Base-by-base conservation (phyloP, 2,113 vertebrate genomes). In the Cephalopholis sonnerati region DNA sequence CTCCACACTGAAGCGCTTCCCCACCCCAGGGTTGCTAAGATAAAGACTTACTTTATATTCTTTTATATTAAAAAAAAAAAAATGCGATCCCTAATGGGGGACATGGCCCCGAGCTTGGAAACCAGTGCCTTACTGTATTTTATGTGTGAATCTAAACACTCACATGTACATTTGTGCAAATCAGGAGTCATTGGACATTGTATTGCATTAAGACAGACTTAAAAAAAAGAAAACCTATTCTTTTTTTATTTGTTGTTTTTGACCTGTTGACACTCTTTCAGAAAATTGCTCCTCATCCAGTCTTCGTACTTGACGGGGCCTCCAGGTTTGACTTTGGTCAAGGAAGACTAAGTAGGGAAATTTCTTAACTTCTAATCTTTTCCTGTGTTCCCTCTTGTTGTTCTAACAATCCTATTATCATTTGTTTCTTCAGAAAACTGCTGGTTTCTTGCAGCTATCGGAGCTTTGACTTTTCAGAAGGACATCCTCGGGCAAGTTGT, bases 371-470 rank as follows among this genome's bases (percentile, higher is more conserved):
- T 1, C 0, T 59, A 5, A 59, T 51, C 18, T 48, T 73, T 25
- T 24, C 3, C 7, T 57, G 5, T 13, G 2, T 57, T 7, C 15
- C 27, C 27, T 5, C 0, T 32, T 32, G 0, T 36, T 6, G n/a
- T 17, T 25, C 20, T 64, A 5, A 74, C 2, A 18, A 18, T 20
- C 41, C 7, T 41, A 11, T 25, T 2, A 11, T 13, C 25, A 12
- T 44, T 29, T 36, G 13, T 61, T 3, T 4, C 13, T 8, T 0
- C 53, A 96, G 95, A 92, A 80, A 86, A 96, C 80, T 96, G 95
- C 74, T 96, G 95, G 95, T 95, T 96, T 83, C 87, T 96, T n/a
- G 95, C 95, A 0, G 92, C 95, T 24, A 87, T 95, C 2, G 95
- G 95, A 50, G 90, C 95, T 8, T 67, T 96, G 65, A 96, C 94